Evolutionary conservation across 1,140 invertebrate genomes (phyloP), one percentile per base, ranked within the genome.

Genomic region (Apis florea): DNA sequence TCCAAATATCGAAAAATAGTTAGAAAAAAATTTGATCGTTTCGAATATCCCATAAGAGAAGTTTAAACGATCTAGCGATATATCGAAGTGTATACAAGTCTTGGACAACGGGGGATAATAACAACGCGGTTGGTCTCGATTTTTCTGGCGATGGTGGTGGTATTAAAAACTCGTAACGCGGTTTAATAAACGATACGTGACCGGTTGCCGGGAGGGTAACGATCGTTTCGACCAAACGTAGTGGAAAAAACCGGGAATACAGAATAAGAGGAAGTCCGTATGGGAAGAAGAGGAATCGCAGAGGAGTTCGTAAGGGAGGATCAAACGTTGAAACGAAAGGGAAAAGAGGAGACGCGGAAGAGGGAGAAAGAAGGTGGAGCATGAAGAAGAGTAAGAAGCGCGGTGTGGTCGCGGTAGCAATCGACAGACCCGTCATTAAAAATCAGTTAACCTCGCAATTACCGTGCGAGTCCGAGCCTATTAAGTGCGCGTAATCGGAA

Each of bases 381-480:
- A 56, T 64, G 66, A 79, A 79, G 73, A 71, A 76, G 76, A 67
- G 26, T 2, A 66, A 64, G 72, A 83, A 68, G 56, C 63, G 84
- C 84, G 58, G 31, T 74, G 61, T 73, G 79, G 84, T 82, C 86
- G 86, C 85, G 71, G 85, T 87, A 82, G 86, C 77, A 82, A 87
- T 86, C 82, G 86, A 77, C 85, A 82, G 79, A 85, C 85, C 88
- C 71, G 71, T 88, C 87, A 88, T 89, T 89, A 89, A 89, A 89
- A 89, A 88, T 89, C 87, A 89, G 84, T 89, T 89, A 89, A 89
- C 88, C 86, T 84, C 73, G 84, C 87, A 88, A 85, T 89, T 88
- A 88, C 86, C 82, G 84, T 85, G 78, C 83, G 84, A 89, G 86
- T 84, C 86, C 54, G 82, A 78, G 76, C 83, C 84, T 88, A 88